phyloP scores from a whole-genome alignment of 2,797 vertebrate species.

The Sardinella longiceps region DNA sequence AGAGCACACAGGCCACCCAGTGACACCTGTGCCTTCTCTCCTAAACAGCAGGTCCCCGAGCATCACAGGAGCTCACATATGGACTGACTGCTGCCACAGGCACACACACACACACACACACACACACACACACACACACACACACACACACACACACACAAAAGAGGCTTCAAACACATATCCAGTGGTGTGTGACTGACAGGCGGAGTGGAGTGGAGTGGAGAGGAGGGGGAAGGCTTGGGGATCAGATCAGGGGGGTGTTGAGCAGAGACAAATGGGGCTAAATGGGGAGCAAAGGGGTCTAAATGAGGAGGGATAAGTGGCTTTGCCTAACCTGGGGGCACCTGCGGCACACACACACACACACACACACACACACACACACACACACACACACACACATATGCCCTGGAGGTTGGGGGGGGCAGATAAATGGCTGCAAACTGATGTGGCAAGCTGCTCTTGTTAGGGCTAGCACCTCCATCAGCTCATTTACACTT shows the following conservation, averaged over 20 bases:
- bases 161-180: slow-evolving; percentile 27
- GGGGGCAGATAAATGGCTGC: not conserved
- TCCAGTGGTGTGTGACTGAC: slow-evolving; percentile 23
- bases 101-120: no score
- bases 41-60: not conserved
- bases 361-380: not conserved
- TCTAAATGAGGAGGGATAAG: not conserved
- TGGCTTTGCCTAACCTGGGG: not conserved
- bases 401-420: not conserved
- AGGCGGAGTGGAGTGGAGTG: not conserved
- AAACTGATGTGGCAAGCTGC: not conserved
- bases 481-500: not conserved
- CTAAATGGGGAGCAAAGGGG: not conserved
- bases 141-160: slow-evolving; percentile 15
- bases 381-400: not conserved
- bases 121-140: no score
- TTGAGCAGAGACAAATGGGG: not conserved
- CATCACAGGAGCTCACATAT: slow-evolving; percentile 7
- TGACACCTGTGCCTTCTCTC: slow-evolving; percentile 11
- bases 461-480: not conserved
- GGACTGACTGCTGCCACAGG: not conserved
- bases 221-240: not conserved
- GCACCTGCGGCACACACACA: not conserved
- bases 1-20: slow-evolving; percentile 1
- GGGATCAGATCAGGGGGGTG: no score